Evolutionary conservation across 1,140 invertebrate genomes (phyloP), one percentile per base, ranked within the genome.

Genomic region (Heliothis virescens): DNA sequence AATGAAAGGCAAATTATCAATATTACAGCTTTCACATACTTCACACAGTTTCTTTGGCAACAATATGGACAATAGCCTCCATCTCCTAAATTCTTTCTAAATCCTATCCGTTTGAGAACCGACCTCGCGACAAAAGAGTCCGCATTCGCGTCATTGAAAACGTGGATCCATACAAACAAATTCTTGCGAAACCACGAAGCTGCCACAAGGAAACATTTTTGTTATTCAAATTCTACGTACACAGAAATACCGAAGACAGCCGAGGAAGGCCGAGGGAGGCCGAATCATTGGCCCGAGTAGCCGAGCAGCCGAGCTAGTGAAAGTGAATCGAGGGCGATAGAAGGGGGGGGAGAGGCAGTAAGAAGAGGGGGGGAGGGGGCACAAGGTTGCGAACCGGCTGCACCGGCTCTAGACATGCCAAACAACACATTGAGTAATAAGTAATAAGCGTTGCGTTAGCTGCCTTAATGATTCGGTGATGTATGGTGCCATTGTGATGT

Each of bases 381-480:
- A 85, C 91, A 91, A 92, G 91, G 91, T 89, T 92, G 90, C 88
- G 86, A 91, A 91, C 89, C 85, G 85, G 87, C 86, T 88, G 81
- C 88, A 85, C 87, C 80, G 85, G 84, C 88, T 86, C 86, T 83
- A 88, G 82, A 82, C 89, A 85, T 86, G 88, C 89, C 88, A 90
- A 88, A 89, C 87, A 89, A 85, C 85, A 80, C 83, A 85, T 91
- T 91, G 89, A 87, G 90, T 89, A 92, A 93, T 89, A 88, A 86
- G 86, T 86, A 91, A 91, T 91, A 91, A 89, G 79, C 83, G 81
- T 92, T 91, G 88, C 90, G 87, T 88, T 89, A 86, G 82, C 82
- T 83, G 79, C 76, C 74, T 63, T 83, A 82, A 87, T 85, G 84
- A 84, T 81, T 79, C 62, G 72, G 86, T 87, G 82, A 87, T 86